phyloP scores from a whole-genome alignment of 2,113 vertebrate genomes.

The Nothobranchius furzeri region DNA sequence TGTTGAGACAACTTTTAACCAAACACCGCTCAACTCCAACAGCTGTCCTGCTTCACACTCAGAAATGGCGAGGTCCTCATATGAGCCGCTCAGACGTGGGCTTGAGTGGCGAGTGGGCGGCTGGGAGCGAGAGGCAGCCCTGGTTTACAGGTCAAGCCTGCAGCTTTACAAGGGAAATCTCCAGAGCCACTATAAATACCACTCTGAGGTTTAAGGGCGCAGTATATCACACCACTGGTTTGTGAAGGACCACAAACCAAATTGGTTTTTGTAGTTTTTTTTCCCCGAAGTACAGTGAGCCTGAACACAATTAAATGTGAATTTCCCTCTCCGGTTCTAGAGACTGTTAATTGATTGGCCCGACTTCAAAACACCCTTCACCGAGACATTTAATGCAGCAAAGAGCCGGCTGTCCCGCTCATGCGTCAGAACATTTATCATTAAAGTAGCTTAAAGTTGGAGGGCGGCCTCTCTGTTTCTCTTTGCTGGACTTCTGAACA shows the following conservation, averaged over 20 bases:
- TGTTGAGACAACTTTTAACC: constrained; percentile 1
- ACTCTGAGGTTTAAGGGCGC: constrained; percentile 74
- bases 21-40: constrained; percentile 3
- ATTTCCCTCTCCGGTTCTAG: constrained; percentile 56
- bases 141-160: constrained; percentile 85
- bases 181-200: constrained; percentile 85
- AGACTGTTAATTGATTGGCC: constrained; percentile 74
- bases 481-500: constrained; percentile 42
- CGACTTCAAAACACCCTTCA: constrained; percentile 70
- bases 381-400: constrained; percentile 35
- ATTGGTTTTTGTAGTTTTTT: constrained; percentile 56
- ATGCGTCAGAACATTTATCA: constrained; percentile 54
- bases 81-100: constrained; percentile 82
- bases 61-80: constrained; percentile 76
- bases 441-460: constrained; percentile 52
- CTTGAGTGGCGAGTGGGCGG: constrained; percentile 57
- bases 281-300: constrained; percentile 47
- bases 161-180: constrained; percentile 88
- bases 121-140: constrained; percentile 71
- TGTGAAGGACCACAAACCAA: constrained; percentile 66
- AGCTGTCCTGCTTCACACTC: constrained; percentile 7
- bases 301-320: constrained; percentile 77
- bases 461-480: constrained; percentile 20
- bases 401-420: constrained; percentile 61
- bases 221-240: constrained; percentile 74